Conservation (phyloP, 2,888 invertebrate species). For the Sarcophaga subvicina region DNA sequence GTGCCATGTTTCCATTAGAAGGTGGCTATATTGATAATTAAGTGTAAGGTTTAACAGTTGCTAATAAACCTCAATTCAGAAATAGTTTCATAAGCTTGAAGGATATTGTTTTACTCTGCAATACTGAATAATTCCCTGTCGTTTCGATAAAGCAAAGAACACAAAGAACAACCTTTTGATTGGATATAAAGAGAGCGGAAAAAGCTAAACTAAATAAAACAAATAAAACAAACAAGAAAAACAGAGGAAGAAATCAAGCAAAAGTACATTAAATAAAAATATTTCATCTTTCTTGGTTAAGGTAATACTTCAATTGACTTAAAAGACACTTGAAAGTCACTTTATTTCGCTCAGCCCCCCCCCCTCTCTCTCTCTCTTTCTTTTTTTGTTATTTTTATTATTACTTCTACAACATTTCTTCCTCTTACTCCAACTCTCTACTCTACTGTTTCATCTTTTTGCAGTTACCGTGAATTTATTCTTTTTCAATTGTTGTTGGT, state of each 20-base stretch:
- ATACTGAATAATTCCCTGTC: no score
- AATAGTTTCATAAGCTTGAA: no score
- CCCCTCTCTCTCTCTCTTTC: no score
- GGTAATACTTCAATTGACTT: conserved; percentile 53
- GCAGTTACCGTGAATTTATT: conserved; percentile 45
- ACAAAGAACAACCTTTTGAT: conserved; percentile 4
- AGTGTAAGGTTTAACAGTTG: neutral
- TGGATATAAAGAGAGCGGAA: neutral
- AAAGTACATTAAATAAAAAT: conserved; percentile 42
- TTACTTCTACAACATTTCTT: conserved; percentile 7
- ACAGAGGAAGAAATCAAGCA: neutral
- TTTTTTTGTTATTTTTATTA: neutral
- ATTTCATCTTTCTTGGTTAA: conserved; percentile 41
- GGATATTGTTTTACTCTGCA: no score
- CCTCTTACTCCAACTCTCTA: neutral
- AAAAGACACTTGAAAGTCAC: conserved; percentile 70
- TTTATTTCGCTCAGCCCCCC: conserved; percentile 5
- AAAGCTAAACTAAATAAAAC: conserved; percentile 7
- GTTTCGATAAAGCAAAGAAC: no score
- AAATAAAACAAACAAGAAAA: conserved; percentile 42
- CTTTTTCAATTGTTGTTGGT: conserved; percentile 39
- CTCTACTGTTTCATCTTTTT: neutral
- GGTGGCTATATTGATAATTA: conserved; percentile 6
- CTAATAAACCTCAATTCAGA: no score
- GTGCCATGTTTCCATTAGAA: neutral